These are phyloP conservation scores for Anas platyrhynchos DNA, from an alignment of 2,113 vertebrate species.

Conservation along the genomic window DNA sequence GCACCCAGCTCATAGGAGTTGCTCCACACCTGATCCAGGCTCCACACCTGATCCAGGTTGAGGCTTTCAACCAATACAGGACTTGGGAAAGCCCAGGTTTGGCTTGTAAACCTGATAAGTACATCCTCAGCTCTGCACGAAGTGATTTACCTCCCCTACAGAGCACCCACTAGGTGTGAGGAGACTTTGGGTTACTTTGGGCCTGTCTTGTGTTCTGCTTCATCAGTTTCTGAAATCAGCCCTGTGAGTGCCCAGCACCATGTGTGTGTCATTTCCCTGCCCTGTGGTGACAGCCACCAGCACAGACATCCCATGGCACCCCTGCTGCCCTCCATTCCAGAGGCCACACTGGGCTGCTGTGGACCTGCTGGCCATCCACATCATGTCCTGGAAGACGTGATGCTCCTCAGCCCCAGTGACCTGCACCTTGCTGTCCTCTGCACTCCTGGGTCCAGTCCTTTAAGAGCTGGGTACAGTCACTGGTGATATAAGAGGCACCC, in stretches of 20 bases:
- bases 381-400: not conserved
- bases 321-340: not conserved
- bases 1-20: fast-evolving
- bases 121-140: not conserved
- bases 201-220: not conserved
- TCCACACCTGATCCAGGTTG: not conserved
- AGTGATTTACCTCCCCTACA: not conserved
- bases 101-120: not conserved
- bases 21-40: not conserved
- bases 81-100: not conserved
- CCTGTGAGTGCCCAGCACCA: fast-evolving
- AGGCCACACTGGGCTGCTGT: not conserved
- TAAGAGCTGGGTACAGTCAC: not conserved
- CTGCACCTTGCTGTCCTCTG: not conserved
- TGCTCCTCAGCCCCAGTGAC: not conserved
- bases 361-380: fast-evolving
- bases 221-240: not conserved
- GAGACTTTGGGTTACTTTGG: not conserved
- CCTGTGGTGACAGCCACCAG: not conserved
- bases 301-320: not conserved
- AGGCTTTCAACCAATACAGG: fast-evolving
- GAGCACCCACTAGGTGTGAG: not conserved
- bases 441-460: not conserved
- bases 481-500: not conserved
- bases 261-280: fast-evolving